A percentile compares a stretch with the other conserved stretches of the same genome.
Evolutionary conservation across 2,113 vertebrate species (phyloP).

Genomic region (Bos taurus): ARS-UCD2.0 NC_037357.1:113524501-113525000

Average conservation of each 20-base stretch:
- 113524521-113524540: slow-evolving; percentile 42
- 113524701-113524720: not conserved
- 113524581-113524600: slow-evolving; percentile 12
- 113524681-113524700: not conserved
- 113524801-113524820: not conserved
- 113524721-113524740: not conserved
- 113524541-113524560: not conserved
- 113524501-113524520: not conserved
- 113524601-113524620: not conserved
- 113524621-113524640: not conserved
- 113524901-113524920: not conserved
- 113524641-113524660: not conserved
- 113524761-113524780: not conserved
- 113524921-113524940: not conserved
- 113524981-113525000: not conserved
- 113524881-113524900: not conserved
- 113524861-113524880: not conserved
- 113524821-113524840: not conserved
- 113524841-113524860: not conserved
- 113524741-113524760: not conserved
- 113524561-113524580: not conserved
- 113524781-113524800: not conserved
- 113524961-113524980: not conserved
- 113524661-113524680: not conserved
- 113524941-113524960: not conserved